Evolutionary conservation across 2,113 vertebrate genomes (phyloP).

Genomic region (Passer domesticus): DNA sequence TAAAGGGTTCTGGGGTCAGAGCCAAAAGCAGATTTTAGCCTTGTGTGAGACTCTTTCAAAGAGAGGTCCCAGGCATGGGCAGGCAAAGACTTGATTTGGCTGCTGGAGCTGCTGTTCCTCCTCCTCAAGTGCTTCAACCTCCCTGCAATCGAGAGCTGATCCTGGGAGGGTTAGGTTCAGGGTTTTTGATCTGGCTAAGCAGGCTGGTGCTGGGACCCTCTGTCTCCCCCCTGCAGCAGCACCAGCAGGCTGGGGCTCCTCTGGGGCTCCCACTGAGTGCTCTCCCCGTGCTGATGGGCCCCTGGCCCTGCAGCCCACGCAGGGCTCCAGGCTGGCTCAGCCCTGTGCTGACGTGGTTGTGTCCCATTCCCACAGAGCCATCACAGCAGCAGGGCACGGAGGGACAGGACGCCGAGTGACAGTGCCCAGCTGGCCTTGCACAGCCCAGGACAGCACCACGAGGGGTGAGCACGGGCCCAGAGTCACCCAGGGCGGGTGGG

Average conservation of each 20-base stretch:
- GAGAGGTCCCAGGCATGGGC: neutral
- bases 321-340: neutral
- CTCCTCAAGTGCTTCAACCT: neutral
- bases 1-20: neutral
- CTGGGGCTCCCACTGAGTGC: neutral
- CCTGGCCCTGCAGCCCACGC: neutral
- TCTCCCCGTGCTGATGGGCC: rapidly evolving
- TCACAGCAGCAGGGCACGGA: neutral
- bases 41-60: neutral
- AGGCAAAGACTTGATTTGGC: neutral
- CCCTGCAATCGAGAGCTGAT: neutral
- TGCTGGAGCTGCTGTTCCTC: neutral
- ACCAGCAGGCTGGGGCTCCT: neutral
- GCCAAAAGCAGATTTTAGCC: neutral
- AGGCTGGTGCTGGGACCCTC: neutral
- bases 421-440: neutral
- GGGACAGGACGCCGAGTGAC: neutral
- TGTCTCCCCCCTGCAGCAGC: neutral
- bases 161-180: rapidly evolving
- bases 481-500: neutral
- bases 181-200: neutral
- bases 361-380: constrained; percentile 30
- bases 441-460: neutral
- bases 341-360: rapidly evolving
- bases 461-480: neutral